phyloP scores from a whole-genome alignment of 2,113 vertebrate genomes.

The Prunella himalayana region DNA sequence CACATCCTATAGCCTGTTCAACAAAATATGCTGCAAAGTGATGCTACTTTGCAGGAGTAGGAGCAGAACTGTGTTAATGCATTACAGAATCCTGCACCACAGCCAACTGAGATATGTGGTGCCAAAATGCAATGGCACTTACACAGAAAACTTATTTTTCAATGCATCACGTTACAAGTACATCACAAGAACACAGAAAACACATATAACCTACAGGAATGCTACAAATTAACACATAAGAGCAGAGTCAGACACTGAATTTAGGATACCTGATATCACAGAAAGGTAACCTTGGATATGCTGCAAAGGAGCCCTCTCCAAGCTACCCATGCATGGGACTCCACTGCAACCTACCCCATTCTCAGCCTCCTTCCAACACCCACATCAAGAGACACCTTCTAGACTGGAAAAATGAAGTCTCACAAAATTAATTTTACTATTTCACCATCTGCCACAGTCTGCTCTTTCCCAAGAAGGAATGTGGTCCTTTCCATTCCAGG shows the following conservation, averaged over 20 bases:
- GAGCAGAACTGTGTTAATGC: background rate
- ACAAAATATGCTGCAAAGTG: background rate
- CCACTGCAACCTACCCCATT: background rate
- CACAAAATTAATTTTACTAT: background rate
- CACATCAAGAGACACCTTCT: background rate
- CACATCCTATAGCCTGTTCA: background rate
- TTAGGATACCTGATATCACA: background rate
- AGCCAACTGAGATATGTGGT: background rate
- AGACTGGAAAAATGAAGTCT: background rate
- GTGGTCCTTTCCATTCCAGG: background rate
- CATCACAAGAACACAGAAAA: background rate
- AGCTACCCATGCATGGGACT: background rate
- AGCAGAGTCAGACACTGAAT: fast-evolving
- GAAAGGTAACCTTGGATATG: background rate
- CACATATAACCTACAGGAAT: background rate
- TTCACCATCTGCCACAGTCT: background rate
- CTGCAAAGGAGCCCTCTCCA: background rate
- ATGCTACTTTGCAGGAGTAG: background rate
- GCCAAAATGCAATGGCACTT: background rate
- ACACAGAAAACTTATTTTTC: background rate
- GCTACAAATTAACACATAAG: background rate
- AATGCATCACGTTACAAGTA: background rate
- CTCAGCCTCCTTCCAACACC: background rate
- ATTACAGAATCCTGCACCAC: background rate
- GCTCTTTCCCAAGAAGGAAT: background rate